A percentile compares a stretch with the other conserved stretches of the same genome.
phyloP scores from a whole-genome alignment of 2,888 invertebrate species.

The Ochlodes sylvanus region DNA sequence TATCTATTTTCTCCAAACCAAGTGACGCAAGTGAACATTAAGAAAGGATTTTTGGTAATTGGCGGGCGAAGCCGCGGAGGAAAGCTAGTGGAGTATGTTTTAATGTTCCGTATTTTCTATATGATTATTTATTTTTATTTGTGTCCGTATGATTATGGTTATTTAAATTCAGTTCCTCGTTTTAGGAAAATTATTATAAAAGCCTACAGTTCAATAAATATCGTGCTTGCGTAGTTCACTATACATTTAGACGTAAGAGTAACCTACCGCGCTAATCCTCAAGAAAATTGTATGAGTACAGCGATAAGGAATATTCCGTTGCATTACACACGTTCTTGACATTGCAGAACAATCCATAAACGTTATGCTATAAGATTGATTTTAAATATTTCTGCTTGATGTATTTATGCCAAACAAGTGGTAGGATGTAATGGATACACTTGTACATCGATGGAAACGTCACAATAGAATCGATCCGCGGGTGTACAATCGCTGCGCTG shows the following conservation, averaged over 20 bases:
- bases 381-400: not conserved
- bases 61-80: too few species aligned
- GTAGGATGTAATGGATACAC: slow-evolving; percentile 54
- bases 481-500: slow-evolving; percentile 44
- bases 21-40: too few species aligned
- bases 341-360: slow-evolving; percentile 3
- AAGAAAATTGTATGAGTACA: slow-evolving; percentile 1
- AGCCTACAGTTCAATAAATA: not conserved
- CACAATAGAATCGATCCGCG: slow-evolving; percentile 50
- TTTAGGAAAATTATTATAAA: too few species aligned
- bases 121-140: too few species aligned
- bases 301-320: slow-evolving; percentile 19
- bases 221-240: not conserved
- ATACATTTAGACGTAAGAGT: not conserved
- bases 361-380: not conserved
- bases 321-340: not conserved
- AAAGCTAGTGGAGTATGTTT: too few species aligned
- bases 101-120: too few species aligned
- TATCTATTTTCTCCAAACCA: too few species aligned
- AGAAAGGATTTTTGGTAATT: too few species aligned
- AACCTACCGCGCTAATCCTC: not conserved
- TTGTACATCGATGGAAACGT: slow-evolving; percentile 59
- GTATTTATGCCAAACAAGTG: slow-evolving; percentile 28
- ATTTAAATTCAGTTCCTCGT: too few species aligned
- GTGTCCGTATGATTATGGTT: too few species aligned